Conservation (phyloP, 2,797 vertebrate genomes). For the Brachyrhaphis roseni region DNA sequence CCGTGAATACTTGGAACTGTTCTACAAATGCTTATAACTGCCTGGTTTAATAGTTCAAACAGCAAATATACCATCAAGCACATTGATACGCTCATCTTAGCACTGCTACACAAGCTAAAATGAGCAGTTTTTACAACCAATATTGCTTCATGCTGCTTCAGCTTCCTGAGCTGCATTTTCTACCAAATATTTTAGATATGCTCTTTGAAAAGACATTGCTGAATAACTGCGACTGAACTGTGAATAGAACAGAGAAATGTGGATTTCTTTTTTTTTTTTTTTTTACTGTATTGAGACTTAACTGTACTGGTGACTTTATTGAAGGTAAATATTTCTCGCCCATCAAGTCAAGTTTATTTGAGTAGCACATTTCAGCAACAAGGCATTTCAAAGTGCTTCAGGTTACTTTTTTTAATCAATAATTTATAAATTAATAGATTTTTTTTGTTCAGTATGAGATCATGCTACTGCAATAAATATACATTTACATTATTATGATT, state of each 20-base stretch:
- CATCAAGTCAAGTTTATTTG: too few species aligned
- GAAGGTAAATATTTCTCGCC: neutral
- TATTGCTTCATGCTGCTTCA: neutral
- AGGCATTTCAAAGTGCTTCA: too few species aligned
- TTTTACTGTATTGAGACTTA: neutral
- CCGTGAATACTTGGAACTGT: too few species aligned
- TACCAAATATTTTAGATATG: neutral
- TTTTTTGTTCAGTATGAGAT: neutral
- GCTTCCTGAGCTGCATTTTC: neutral
- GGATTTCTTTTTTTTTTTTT: neutral
- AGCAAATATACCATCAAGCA: too few species aligned
- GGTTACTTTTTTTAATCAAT: neutral
- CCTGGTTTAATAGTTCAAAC: too few species aligned
- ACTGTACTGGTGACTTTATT: neutral
- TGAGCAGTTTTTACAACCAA: neutral
- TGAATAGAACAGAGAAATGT: neutral
- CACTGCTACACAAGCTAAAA: neutral
- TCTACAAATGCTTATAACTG: too few species aligned
- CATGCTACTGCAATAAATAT: neutral
- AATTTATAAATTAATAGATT: neutral
- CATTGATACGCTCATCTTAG: neutral
- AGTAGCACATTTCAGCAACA: too few species aligned
- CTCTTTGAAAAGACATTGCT: too few species aligned
- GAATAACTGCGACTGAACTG: neutral
- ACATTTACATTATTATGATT: neutral